Evolutionary conservation across 2,113 vertebrate species (phyloP).

Genomic region (Heterochromis multidens): DNA sequence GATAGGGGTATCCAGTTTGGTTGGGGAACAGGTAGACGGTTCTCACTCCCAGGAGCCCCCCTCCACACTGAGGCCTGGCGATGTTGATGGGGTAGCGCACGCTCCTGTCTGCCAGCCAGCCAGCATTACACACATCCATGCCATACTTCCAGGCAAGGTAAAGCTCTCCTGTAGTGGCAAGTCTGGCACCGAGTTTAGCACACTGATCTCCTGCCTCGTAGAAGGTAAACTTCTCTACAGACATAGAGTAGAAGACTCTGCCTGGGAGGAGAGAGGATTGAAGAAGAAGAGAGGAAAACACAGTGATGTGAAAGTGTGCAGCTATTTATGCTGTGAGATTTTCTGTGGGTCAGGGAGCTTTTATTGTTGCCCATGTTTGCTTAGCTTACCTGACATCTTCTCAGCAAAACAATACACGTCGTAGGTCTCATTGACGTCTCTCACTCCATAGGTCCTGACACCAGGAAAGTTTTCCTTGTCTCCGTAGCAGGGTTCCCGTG

Average conservation of each 20-base stretch:
- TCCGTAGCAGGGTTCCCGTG: conserved; percentile 89
- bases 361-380: neutral
- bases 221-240: conserved; percentile 87
- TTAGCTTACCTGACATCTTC: conserved; percentile 85
- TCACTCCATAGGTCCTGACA: conserved; percentile 91
- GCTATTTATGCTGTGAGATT: neutral
- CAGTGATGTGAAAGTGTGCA: neutral
- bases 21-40: conserved; percentile 88
- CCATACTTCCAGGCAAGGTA: conserved; percentile 92
- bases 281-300: neutral
- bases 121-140: conserved; percentile 93
- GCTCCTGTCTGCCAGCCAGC: conserved; percentile 92
- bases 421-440: conserved; percentile 92
- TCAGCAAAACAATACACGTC: conserved; percentile 98
- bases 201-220: conserved; percentile 87
- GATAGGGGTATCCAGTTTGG: conserved; percentile 92
- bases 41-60: conserved; percentile 89
- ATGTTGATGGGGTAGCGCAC: conserved; percentile 94
- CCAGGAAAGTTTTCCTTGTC: conserved; percentile 94
- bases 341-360: neutral
- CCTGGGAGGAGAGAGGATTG: conserved; percentile 74
- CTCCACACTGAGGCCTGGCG: conserved; percentile 89
- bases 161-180: conserved; percentile 92
- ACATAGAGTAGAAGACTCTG: conserved; percentile 89
- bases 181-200: conserved; percentile 79